A percentile compares a stretch with the other conserved stretches of the same genome.
These are phyloP conservation scores for Malacoraja senta DNA, from an alignment of 2,797 vertebrate species.

Conservation along the genomic window DNA sequence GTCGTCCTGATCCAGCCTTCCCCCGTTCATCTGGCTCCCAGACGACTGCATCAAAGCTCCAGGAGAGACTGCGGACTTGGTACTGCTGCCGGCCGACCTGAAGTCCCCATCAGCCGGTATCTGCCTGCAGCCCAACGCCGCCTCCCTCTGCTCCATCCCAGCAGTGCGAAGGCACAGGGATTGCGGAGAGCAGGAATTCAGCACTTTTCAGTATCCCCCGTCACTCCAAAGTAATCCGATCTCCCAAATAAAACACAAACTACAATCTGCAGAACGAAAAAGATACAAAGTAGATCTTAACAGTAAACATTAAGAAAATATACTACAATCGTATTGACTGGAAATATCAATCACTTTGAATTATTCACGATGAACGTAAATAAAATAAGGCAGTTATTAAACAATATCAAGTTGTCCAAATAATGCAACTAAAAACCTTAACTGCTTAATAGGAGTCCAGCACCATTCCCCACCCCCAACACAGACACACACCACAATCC, in stretches of 20 bases:
- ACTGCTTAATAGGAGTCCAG: background rate
- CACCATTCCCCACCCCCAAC: too few relatives aligned
- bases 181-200: constrained; percentile 5
- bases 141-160: constrained; percentile 88
- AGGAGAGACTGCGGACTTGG: constrained; percentile 49
- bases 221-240: constrained; percentile 37
- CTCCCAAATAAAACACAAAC: constrained; percentile 27
- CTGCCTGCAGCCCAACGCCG: constrained; percentile 69
- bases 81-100: constrained; percentile 56
- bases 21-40: constrained; percentile 65
- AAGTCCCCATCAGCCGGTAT: constrained; percentile 74
- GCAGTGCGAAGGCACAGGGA: constrained; percentile 42
- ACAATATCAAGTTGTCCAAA: background rate
- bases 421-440: background rate
- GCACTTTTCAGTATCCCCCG: constrained; percentile 33
- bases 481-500: background rate
- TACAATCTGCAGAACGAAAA: constrained; percentile 33
- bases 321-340: background rate
- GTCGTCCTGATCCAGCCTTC: constrained; percentile 78
- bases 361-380: background rate
- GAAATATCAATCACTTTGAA: background rate
- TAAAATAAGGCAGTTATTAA: background rate
- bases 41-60: constrained; percentile 43
- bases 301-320: background rate
- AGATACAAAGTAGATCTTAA: constrained; percentile 33